These are phyloP conservation scores for Pseudonaja textilis DNA, from an alignment of 2,113 vertebrate genomes.

Conservation along the genomic window DNA sequence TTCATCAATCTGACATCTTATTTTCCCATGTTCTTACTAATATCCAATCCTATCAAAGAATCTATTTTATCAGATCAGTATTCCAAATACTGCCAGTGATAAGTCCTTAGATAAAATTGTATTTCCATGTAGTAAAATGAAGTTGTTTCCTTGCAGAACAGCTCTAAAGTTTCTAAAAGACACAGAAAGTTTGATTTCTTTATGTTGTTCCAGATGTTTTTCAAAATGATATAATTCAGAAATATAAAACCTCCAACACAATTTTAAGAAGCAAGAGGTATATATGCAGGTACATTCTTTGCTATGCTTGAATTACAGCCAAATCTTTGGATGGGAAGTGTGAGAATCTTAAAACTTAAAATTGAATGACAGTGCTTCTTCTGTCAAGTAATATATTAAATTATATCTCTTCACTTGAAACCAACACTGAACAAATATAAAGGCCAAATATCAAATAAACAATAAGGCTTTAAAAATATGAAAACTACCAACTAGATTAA, in stretches of 20 bases:
- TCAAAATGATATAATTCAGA: constrained; percentile 3
- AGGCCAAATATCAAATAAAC: neutral
- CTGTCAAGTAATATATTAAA: neutral
- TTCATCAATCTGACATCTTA: constrained; percentile 13
- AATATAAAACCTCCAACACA: constrained; percentile 9
- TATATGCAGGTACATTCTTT: neutral
- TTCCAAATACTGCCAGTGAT: neutral
- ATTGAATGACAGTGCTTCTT: neutral
- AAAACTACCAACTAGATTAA: neutral
- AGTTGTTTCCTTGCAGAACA: neutral
- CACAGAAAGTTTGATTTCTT: constrained; percentile 1
- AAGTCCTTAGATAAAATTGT: neutral
- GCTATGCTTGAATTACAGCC: neutral
- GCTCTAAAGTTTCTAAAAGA: constrained; percentile 11
- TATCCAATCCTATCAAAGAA: constrained; percentile 6
- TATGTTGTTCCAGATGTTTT: neutral
- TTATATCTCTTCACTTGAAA: neutral
- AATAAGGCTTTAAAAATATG: neutral
- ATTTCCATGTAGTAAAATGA: constrained; percentile 2
- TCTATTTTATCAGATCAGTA: neutral
- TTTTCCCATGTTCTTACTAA: neutral
- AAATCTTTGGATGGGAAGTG: neutral
- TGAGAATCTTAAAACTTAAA: neutral
- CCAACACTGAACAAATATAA: neutral
- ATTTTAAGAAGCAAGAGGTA: neutral